phyloP scores from a whole-genome alignment of 2,113 vertebrate species.

The Myotis lucifugus region DNA sequence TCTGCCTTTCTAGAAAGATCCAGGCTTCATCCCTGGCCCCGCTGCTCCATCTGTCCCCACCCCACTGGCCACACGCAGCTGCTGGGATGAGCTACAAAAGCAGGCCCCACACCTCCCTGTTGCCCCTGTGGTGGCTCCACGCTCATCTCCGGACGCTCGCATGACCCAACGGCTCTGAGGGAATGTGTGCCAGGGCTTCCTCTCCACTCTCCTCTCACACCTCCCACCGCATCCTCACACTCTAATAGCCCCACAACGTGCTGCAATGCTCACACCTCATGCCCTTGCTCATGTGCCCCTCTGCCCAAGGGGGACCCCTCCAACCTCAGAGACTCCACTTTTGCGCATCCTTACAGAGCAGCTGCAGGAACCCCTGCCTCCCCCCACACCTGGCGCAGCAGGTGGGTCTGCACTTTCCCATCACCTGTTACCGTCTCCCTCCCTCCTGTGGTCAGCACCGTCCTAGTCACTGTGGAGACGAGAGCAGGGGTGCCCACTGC shows the following conservation, averaged over 20 bases:
- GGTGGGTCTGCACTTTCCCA: too few species aligned
- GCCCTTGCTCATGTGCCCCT: not conserved
- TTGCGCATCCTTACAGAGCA: not conserved
- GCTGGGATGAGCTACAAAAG: not conserved
- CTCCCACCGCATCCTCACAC: not conserved
- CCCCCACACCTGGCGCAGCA: not conserved
- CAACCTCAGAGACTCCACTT: not conserved
- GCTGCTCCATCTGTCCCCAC: not conserved
- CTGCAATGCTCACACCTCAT: not conserved
- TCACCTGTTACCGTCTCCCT: not conserved
- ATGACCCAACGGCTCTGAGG: not conserved
- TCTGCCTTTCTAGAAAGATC: slow-evolving; percentile 2
- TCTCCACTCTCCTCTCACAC: not conserved
- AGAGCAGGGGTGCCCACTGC: not conserved
- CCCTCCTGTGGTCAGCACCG: not conserved
- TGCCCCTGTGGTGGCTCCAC: not conserved
- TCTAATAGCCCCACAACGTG: not conserved
- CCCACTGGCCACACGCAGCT: not conserved
- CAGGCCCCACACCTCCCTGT: not conserved
- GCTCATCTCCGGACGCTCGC: not conserved
- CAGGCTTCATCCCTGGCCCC: not conserved
- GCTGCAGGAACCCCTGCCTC: not conserved
- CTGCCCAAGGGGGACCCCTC: not conserved
- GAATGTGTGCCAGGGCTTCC: not conserved
- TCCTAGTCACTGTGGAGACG: not conserved